A percentile compares a stretch with the other conserved stretches of the same genome.
Conservation (phyloP, 2,113 vertebrate genomes). For the Balaeniceps rex region DNA sequence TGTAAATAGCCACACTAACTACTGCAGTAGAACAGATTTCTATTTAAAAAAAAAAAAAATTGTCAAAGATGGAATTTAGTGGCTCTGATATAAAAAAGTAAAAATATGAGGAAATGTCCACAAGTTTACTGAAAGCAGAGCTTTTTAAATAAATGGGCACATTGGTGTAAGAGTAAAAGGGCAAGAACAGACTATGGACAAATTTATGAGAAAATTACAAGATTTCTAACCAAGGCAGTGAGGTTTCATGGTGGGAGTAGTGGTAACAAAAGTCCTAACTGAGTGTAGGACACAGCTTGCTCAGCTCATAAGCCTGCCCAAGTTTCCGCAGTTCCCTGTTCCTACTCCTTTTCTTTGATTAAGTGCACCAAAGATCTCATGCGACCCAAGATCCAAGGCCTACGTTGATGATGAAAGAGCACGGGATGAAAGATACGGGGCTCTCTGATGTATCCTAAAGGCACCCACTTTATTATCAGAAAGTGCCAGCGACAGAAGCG, state of each 20-base stretch:
- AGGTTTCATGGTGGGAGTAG: background rate
- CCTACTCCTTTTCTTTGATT: background rate
- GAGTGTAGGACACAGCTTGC: background rate
- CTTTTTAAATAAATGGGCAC: background rate
- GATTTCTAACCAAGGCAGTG: background rate
- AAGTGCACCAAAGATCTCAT: background rate
- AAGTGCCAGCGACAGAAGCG: background rate
- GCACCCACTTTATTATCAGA: background rate
- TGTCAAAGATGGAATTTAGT: background rate
- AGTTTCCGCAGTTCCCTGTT: background rate
- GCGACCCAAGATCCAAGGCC: background rate
- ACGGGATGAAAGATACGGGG: background rate
- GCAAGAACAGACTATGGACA: background rate
- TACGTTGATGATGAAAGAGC: background rate
- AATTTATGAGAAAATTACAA: background rate
- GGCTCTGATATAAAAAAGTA: background rate
- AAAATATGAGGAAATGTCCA: background rate
- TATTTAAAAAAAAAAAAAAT: background rate
- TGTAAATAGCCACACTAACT: background rate
- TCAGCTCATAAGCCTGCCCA: background rate
- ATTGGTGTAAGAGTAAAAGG: background rate
- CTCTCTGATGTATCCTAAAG: background rate
- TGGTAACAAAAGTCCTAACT: background rate
- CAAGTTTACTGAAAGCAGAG: background rate
- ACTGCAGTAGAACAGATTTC: background rate